Evolutionary conservation across 2,113 vertebrate species (phyloP), one percentile per base, ranked within the genome.

Genomic region (Alaudala cheleensis): DNA sequence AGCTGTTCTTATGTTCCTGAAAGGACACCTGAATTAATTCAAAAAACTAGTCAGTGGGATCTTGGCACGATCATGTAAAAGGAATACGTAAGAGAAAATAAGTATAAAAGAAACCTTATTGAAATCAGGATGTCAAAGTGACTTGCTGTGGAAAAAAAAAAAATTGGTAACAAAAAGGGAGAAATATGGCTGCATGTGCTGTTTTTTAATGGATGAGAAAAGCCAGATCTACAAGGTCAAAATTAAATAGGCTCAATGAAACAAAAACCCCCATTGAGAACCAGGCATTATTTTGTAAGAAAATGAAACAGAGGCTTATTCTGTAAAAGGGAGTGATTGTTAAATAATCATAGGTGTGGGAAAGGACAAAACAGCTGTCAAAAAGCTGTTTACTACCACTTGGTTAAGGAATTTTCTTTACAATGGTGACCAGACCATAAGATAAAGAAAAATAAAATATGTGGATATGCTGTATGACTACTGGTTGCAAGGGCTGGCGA

Each of bases 181-280:
- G 9, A 86, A 70, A 57, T 22, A 44, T 1, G 4, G 0, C 34
- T 82, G 18, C 9, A 23, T 53, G 12, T 56, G 14, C 20, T 4
- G 1, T 33, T 73, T 15, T 66, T 61, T 57, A 65, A 40, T 31
- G 24, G 29, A 44, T 0, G 9, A 79, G 39, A 18, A 88, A 82
- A n/a, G 33, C 0, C 7, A 49, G 6, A 7, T 22, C 23, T 51
- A 6, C 21, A 61, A 65, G 11, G 26, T 22, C 25, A 79, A 65
- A 82, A 61, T 74, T 37, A 7, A 73, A 61, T 51, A 57, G 16
- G 8, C 8, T 79, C 15, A 71, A 18, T 11, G 11, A 47, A 29
- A 34, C 23, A 60, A 49, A 11, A 22, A 1, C 8, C 0, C 6
- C 1, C 5, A 11, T 1, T 7, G 21, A 66, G 34, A 50, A 60